phyloP scores from a whole-genome alignment of 1,140 invertebrate species.

The honey bee (Apis mellifera) region Amel_HAv3.1 CM009934.2:3540001-3540500 shows the following conservation, averaged over 20 bases:
- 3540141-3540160: neutral
- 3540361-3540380: constrained; percentile 36
- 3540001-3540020: neutral
- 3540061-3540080: constrained; percentile 50
- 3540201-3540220: neutral
- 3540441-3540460: neutral
- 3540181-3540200: constrained; percentile 36
- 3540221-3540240: neutral
- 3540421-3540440: too few relatives aligned
- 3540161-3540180: constrained; percentile 20
- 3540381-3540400: neutral
- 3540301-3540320: neutral
- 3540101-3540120: constrained; percentile 49
- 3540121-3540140: neutral
- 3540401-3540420: neutral
- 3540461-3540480: neutral
- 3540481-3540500: neutral
- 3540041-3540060: neutral
- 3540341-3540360: constrained; percentile 1
- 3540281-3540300: neutral
- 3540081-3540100: constrained; percentile 63
- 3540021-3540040: neutral
- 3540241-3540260: constrained; percentile 36
- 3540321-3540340: neutral
- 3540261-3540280: constrained; percentile 44